Percentiles rank a stretch among this genome's conserved stretches.
These are phyloP conservation scores for Latrodectus elegans DNA, from an alignment of 2,888 invertebrate genomes.

Conservation along the genomic window DNA sequence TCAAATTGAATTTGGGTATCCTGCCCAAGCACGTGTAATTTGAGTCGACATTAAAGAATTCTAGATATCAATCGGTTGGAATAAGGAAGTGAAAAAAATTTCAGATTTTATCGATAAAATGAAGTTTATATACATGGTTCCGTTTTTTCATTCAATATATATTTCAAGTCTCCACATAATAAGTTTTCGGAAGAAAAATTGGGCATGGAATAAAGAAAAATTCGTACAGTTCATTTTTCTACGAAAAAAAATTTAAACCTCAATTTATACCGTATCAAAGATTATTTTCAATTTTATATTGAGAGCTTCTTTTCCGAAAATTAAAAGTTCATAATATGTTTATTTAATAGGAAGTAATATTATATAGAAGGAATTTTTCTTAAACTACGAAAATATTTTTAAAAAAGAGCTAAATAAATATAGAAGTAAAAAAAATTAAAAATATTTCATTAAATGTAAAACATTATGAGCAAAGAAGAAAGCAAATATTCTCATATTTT, in stretches of 20 bases:
- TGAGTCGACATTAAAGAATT: slow-evolving; percentile 58
- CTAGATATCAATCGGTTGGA: slow-evolving; percentile 25
- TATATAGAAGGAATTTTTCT: too few species aligned
- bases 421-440: too few species aligned
- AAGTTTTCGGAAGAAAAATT: neutral
- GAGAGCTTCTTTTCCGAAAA: neutral
- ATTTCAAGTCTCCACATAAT: neutral
- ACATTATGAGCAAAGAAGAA: too few species aligned
- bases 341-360: too few species aligned
- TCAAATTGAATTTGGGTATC: slow-evolving; percentile 57
- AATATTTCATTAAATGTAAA: too few species aligned
- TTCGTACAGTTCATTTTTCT: too few species aligned
- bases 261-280: neutral
- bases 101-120: slow-evolving; percentile 50
- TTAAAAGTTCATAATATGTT: neutral
- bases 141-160: neutral
- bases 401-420: too few species aligned
- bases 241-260: neutral
- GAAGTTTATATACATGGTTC: neutral
- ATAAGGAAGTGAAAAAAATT: slow-evolving; percentile 24
- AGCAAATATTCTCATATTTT: too few species aligned
- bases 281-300: neutral
- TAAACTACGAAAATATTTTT: too few species aligned
- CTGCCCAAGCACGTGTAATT: slow-evolving; percentile 38
- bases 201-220: neutral